Conservation (phyloP, 2,888 invertebrate genomes). For the Limenitis camilla region DNA sequence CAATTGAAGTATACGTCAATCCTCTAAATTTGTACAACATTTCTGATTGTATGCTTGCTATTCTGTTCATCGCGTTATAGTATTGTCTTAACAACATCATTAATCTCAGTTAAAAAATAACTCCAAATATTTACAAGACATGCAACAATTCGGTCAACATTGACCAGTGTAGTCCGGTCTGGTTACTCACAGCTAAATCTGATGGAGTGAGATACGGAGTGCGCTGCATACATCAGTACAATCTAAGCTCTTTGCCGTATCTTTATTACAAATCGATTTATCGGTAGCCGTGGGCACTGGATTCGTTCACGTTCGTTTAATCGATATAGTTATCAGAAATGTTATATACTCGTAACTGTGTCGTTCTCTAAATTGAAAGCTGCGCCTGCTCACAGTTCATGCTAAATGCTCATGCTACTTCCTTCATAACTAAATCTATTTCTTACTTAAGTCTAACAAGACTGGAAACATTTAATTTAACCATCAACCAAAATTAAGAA, state of each 20-base stretch:
- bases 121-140: slow-evolving; percentile 4
- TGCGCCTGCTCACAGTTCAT: slow-evolving; percentile 1
- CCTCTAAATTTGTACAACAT: no score
- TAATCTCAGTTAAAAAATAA: neutral
- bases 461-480: neutral
- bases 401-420: neutral
- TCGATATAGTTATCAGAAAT: slow-evolving; percentile 29
- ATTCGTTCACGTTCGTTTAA: slow-evolving; percentile 34
- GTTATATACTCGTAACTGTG: slow-evolving; percentile 1
- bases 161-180: slow-evolving; percentile 7
- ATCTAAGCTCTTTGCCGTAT: slow-evolving; percentile 26
- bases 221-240: slow-evolving; percentile 19
- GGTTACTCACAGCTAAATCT: slow-evolving; percentile 16
- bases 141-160: slow-evolving; percentile 13
- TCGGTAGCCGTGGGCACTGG: slow-evolving; percentile 37
- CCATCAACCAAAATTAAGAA: no score
- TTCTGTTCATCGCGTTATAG: neutral
- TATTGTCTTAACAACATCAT: neutral
- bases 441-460: neutral
- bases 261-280: slow-evolving; percentile 49
- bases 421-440: neutral
- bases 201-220: slow-evolving; percentile 16
- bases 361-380: slow-evolving; percentile 12
- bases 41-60: no score
- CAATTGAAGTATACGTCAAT: no score